These are phyloP conservation scores for Uloborus plumipes DNA, from an alignment of 2,888 invertebrate species.

Conservation along the genomic window DNA sequence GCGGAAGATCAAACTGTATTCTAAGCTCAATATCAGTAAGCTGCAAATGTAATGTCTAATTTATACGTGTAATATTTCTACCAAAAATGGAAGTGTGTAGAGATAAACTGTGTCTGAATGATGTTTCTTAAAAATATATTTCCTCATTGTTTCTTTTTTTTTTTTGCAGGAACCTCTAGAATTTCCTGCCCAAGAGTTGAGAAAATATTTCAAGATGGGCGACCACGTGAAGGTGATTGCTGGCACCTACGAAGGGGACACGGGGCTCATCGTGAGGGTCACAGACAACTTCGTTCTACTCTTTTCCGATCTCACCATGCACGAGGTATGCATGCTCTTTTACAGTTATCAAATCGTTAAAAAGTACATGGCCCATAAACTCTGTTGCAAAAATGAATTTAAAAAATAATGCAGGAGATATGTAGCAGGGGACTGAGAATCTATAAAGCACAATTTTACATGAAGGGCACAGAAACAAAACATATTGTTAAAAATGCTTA, in stretches of 20 bases:
- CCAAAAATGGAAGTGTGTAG: too few species aligned
- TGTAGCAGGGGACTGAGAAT: too few species aligned
- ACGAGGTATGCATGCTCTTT: slow-evolving; percentile 83
- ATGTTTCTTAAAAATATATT: too few species aligned
- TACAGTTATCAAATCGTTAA: too few species aligned
- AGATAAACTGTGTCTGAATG: too few species aligned
- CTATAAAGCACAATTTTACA: slow-evolving; percentile 1
- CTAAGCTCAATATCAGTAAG: too few species aligned
- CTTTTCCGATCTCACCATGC: slow-evolving; percentile 98
- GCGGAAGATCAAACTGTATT: too few species aligned
- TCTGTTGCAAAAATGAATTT: too few species aligned
- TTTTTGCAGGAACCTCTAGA: slow-evolving; percentile 83
- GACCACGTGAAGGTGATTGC: slow-evolving; percentile 96
- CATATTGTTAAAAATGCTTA: too few species aligned
- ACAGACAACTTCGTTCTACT: slow-evolving; percentile 92
- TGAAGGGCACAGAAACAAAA: background rate
- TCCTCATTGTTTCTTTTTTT: background rate
- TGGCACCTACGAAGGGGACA: slow-evolving; percentile 95
- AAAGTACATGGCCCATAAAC: background rate
- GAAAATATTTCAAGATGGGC: slow-evolving; percentile 96
- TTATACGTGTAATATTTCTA: too few species aligned
- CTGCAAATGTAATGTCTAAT: too few species aligned
- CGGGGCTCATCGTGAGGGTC: slow-evolving; percentile 94
- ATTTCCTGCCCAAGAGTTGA: slow-evolving; percentile 91
- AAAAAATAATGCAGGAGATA: too few species aligned